phyloP scores from a whole-genome alignment of 2,797 vertebrate species.

The Sebastes itinus region DNA sequence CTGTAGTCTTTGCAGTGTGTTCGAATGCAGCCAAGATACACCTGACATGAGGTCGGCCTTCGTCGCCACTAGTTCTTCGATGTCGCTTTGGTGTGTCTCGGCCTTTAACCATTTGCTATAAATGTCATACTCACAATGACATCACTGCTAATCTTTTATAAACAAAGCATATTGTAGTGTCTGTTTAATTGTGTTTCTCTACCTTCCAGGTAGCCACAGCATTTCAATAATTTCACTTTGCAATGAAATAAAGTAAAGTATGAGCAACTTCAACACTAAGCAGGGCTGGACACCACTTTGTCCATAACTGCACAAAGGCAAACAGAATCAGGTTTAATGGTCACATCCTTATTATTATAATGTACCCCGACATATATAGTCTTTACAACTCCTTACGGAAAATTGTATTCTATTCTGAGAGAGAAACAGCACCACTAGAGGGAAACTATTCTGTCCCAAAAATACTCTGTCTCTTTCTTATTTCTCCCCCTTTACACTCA shows the following conservation, averaged over 20 bases:
- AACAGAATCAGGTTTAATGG: neutral
- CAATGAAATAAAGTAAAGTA: neutral
- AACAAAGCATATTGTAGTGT: neutral
- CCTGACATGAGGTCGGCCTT: too few species aligned
- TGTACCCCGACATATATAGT: too few species aligned
- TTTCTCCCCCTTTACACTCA: constrained; percentile 5
- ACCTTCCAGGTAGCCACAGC: neutral
- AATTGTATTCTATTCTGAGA: neutral
- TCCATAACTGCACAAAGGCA: neutral
- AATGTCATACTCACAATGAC: neutral
- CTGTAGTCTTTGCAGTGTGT: too few species aligned
- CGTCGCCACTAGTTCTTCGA: too few species aligned
- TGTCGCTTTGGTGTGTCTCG: too few species aligned
- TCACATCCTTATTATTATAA: neutral
- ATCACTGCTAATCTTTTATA: neutral
- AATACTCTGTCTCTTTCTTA: neutral
- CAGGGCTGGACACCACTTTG: neutral
- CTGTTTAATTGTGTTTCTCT: neutral
- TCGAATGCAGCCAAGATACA: too few species aligned
- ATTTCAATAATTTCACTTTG: neutral
- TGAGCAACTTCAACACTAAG: neutral
- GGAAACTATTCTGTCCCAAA: neutral
- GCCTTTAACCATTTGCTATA: neutral
- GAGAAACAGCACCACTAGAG: neutral
- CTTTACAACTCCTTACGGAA: neutral